A percentile compares a stretch with the other conserved stretches of the same genome.
These are phyloP conservation scores for Agrochola circellaris DNA, from an alignment of 2,888 invertebrate species.

Conservation along the genomic window DNA sequence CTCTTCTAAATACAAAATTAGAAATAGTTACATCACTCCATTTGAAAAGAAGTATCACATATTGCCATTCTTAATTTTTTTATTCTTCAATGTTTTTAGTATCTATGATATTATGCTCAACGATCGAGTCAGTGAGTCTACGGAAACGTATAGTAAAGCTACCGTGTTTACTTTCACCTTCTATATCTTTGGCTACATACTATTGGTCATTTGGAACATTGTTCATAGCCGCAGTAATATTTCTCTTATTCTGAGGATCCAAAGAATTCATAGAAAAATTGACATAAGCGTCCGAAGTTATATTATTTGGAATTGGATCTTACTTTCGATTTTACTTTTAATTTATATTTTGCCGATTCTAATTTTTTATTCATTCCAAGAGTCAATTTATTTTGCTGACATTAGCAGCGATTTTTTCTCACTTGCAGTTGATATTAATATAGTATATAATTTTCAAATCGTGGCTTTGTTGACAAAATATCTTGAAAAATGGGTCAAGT, in stretches of 20 bases:
- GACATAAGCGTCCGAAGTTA: background rate
- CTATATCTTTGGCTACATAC: background rate
- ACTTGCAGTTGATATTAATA: background rate
- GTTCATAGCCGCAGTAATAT: background rate
- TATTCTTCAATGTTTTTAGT: background rate
- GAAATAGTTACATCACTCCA: background rate
- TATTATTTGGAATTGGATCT: background rate
- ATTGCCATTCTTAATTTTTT: background rate
- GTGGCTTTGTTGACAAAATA: constrained; percentile 10
- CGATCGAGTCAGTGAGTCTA: background rate
- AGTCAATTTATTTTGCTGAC: background rate
- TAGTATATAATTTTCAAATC: constrained; percentile 8
- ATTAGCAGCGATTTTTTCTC: background rate
- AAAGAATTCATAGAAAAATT: background rate
- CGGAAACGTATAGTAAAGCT: background rate
- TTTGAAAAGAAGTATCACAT: constrained; percentile 10
- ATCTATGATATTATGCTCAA: no score
- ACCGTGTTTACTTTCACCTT: background rate
- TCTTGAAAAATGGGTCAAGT: constrained; percentile 12
- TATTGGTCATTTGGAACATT: constrained; percentile 6
- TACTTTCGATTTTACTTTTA: background rate
- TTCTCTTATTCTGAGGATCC: constrained; percentile 16
- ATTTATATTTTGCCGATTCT: accelerated
- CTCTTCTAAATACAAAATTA: constrained; percentile 20
- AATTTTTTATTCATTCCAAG: background rate